Percentiles rank a stretch among this genome's conserved stretches.
These are phyloP conservation scores for Pachycephus smyrnensis DNA, from an alignment of 2,888 invertebrate genomes.

Conservation along the genomic window DNA sequence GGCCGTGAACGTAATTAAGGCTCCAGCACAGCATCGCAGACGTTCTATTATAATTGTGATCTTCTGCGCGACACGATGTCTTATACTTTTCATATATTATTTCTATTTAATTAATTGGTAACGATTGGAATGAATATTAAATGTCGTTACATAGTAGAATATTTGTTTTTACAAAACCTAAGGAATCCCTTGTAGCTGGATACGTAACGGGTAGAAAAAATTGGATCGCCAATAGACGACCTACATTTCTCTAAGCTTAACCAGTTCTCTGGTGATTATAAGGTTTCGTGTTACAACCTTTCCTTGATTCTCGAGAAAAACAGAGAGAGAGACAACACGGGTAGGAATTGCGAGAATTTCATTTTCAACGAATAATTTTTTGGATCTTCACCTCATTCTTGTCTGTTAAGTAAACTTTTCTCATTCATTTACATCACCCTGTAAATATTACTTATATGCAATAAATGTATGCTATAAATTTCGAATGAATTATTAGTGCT, in stretches of 20 bases:
- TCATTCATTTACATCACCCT: neutral
- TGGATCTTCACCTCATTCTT: neutral
- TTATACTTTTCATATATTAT: neutral
- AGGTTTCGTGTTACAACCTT: neutral
- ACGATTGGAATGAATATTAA: neutral
- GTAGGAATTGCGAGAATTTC: neutral
- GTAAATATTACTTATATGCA: neutral
- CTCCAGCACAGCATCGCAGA: neutral
- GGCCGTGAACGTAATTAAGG: neutral
- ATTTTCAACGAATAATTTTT: neutral
- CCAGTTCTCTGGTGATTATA: neutral
- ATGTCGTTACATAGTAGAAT: neutral
- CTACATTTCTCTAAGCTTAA: neutral
- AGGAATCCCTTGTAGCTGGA: neutral
- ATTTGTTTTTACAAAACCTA: neutral
- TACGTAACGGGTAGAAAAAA: neutral
- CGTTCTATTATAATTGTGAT: neutral
- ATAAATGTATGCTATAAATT: neutral
- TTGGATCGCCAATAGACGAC: constrained; percentile 1
- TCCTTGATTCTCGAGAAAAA: neutral
- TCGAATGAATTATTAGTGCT: neutral
- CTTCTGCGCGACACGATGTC: neutral
- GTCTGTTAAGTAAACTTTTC: neutral
- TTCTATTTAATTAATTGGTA: neutral
- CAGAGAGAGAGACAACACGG: neutral